phyloP scores from a whole-genome alignment of 2,888 invertebrate species.

The Drosophila limbata region DNA sequence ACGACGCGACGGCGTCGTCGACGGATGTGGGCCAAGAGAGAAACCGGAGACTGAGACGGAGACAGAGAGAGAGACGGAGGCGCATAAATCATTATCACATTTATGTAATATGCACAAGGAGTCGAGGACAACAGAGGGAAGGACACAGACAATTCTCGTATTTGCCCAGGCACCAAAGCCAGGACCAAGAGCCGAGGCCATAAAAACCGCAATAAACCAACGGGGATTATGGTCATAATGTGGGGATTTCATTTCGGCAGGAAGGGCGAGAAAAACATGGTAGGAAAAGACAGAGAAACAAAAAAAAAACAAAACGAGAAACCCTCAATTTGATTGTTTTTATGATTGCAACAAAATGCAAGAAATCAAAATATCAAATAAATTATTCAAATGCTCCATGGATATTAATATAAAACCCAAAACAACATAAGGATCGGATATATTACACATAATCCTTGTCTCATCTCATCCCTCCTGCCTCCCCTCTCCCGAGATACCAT shows the following conservation, averaged over 20 bases:
- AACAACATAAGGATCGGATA: slow-evolving; percentile 45
- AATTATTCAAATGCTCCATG: slow-evolving; percentile 74
- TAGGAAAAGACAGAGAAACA: slow-evolving; percentile 30
- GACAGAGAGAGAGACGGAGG: slow-evolving; percentile 18
- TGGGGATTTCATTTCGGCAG: slow-evolving; percentile 59
- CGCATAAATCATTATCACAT: slow-evolving; percentile 79
- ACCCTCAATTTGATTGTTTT: slow-evolving; percentile 70
- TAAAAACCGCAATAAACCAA: slow-evolving; percentile 79
- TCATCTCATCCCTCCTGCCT: background rate
- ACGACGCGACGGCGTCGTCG: slow-evolving; percentile 20
- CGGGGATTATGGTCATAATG: slow-evolving; percentile 76
- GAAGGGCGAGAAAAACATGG: slow-evolving; percentile 23
- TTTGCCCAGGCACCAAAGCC: slow-evolving; percentile 32
- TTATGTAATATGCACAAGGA: slow-evolving; percentile 73
- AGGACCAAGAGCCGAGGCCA: slow-evolving; percentile 35
- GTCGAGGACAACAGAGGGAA: slow-evolving; percentile 24
- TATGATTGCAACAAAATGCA: slow-evolving; percentile 60
- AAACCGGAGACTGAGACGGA: slow-evolving; percentile 4
- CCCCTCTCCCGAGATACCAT: background rate
- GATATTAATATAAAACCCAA: slow-evolving; percentile 60
- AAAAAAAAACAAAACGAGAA: slow-evolving; percentile 8
- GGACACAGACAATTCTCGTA: slow-evolving; percentile 22
- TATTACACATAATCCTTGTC: slow-evolving; percentile 28
- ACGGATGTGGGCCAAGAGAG: slow-evolving; percentile 74
- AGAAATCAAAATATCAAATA: slow-evolving; percentile 83